Conservation (phyloP, 2,113 vertebrate genomes). For the Tetrao urogallus region DNA sequence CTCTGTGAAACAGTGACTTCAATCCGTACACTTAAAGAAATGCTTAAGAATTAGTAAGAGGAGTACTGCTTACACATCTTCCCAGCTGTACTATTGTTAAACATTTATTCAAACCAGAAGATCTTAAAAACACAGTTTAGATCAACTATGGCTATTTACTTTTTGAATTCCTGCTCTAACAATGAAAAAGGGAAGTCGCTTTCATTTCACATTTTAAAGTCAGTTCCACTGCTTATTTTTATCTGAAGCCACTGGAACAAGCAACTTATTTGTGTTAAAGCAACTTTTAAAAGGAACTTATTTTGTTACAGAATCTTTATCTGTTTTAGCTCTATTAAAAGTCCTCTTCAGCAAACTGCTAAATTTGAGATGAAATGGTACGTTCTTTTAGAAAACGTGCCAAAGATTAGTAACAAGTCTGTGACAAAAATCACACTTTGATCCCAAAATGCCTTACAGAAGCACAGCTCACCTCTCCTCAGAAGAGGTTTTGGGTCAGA, state of each 20-base stretch:
- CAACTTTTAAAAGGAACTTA: neutral
- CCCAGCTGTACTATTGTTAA: neutral
- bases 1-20: neutral
- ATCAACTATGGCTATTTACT: neutral
- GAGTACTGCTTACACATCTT: neutral
- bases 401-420: fast-evolving
- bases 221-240: neutral
- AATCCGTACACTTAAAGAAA: neutral
- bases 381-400: neutral
- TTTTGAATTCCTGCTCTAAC: constrained; percentile 9
- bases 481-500: neutral
- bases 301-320: neutral
- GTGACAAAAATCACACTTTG: neutral
- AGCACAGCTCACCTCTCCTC: neutral
- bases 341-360: neutral
- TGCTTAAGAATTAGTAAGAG: neutral
- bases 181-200: neutral
- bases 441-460: neutral
- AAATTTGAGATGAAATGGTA: neutral
- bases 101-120: neutral
- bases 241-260: neutral
- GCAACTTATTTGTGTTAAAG: neutral
- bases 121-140: neutral
- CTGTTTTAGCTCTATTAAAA: neutral
- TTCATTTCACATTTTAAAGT: neutral